Conservation (phyloP, 2,113 vertebrate species). For the Albula glossodonta region DNA sequence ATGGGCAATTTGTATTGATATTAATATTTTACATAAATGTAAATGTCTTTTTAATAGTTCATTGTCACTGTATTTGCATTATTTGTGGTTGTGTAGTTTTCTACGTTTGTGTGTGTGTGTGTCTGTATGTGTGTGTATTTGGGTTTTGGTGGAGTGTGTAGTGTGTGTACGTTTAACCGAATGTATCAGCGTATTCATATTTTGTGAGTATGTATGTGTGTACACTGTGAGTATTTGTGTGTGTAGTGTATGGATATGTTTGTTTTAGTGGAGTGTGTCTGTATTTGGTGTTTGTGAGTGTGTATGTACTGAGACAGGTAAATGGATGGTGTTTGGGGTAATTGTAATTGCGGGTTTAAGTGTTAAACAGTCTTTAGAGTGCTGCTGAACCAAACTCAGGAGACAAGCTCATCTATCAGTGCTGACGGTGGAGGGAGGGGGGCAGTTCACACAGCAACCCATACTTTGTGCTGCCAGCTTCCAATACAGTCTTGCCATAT, state of each 20-base stretch:
- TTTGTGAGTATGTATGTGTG: not conserved
- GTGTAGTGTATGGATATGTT: not conserved
- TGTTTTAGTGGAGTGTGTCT: not conserved
- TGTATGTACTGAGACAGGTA: slow-evolving; percentile 50
- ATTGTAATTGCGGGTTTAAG: not conserved
- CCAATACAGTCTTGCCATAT: too few species aligned
- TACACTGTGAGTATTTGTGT: not conserved
- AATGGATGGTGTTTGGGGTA: slow-evolving; percentile 10
- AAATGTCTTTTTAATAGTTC: too few species aligned
- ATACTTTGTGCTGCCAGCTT: not conserved
- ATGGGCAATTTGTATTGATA: too few species aligned
- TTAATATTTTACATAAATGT: too few species aligned
- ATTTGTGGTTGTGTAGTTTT: not conserved
- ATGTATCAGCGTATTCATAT: too few species aligned
- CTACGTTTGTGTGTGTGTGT: slow-evolving; percentile 29
- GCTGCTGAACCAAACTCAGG: not conserved
- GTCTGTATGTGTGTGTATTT: slow-evolving; percentile 24
- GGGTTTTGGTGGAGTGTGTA: slow-evolving; percentile 3
- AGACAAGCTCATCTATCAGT: not conserved
- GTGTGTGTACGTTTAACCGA: not conserved
- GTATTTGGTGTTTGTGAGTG: not conserved
- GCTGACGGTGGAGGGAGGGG: not conserved
- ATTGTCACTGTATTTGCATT: too few species aligned
- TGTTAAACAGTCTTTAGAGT: not conserved
- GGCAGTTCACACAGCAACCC: not conserved